phyloP scores from a whole-genome alignment of 2,888 invertebrate genomes.

The Caradrina clavipalpis region DNA sequence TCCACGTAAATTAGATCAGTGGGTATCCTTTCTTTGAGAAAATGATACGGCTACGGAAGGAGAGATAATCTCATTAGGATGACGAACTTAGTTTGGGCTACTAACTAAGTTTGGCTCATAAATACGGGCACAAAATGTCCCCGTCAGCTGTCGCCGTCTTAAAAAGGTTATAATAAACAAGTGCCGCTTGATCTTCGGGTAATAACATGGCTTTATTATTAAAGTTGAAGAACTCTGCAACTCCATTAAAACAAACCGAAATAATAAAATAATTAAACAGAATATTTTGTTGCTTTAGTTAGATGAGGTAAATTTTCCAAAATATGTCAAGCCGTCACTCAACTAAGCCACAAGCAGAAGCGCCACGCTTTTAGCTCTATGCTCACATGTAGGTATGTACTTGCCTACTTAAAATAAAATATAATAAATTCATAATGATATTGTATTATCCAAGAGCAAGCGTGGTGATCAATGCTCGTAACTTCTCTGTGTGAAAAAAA shows the following conservation, averaged over 20 bases:
- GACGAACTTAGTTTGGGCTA: slow-evolving; percentile 69
- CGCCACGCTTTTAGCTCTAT: slow-evolving; percentile 25
- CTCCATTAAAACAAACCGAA: slow-evolving; percentile 29
- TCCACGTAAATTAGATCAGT: slow-evolving; percentile 64
- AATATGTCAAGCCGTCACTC: slow-evolving; percentile 79
- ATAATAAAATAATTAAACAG: slow-evolving; percentile 50
- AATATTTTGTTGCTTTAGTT: slow-evolving; percentile 22
- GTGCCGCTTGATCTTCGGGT: slow-evolving; percentile 62
- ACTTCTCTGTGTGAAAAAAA: too few relatives aligned
- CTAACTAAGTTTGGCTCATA: slow-evolving; percentile 70
- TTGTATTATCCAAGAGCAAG: too few relatives aligned
- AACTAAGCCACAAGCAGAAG: slow-evolving; percentile 67
- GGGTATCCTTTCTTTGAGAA: slow-evolving; percentile 65
- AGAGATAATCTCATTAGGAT: slow-evolving; percentile 69
- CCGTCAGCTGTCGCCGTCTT: slow-evolving; percentile 67
- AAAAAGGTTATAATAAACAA: slow-evolving; percentile 69
- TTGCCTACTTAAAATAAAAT: slow-evolving; percentile 1
- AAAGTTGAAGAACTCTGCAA: slow-evolving; percentile 54
- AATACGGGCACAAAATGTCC: slow-evolving; percentile 68
- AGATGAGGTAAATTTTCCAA: slow-evolving; percentile 53
- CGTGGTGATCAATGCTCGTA: too few relatives aligned
- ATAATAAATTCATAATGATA: not conserved
- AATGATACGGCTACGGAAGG: slow-evolving; percentile 61
- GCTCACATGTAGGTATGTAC: slow-evolving; percentile 11
- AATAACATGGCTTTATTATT: slow-evolving; percentile 64